Evolutionary conservation across 1,140 invertebrate genomes (phyloP), one percentile per base, ranked within the genome.

Genomic region (Drosophila fuyamai): DNA sequence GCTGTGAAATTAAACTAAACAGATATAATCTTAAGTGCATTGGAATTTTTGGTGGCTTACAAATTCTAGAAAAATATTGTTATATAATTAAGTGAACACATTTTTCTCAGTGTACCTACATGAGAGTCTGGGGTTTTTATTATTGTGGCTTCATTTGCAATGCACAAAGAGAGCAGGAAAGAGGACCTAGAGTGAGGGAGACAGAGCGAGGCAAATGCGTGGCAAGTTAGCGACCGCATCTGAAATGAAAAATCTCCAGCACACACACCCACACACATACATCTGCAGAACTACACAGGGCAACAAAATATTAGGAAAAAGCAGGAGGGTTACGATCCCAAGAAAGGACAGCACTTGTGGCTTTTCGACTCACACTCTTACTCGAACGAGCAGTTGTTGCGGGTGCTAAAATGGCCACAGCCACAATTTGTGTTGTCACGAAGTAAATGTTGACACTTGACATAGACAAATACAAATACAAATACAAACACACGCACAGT

Each of bases 401-500:
- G 81, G 76, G 67, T 81, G 68, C 74, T 48, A 70, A 89, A 82
- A 89, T 79, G 85, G 77, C 77, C 84, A 72, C 84, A 89, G 73
- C 82, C 79, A 89, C 84, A 89, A 84, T 89, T 89, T 89, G 84
- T 89, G 84, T 81, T 89, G 75, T 82, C 84, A 89, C 68, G 80
- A 72, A 89, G 84, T 89, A 89, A 89, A 89, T 89, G 84, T 89
- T 89, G 84, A 90, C 81, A 89, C 84, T 89, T 89, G 85, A 81
- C 85, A 84, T 78, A 81, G 85, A 89, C 84, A 89, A 90, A 89
- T 89, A 89, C 54, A 71, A 76, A 43, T 50, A 59, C 29, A 56
- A 27, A 46, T 13, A 38, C 16, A 9, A 43, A 48, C 40, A 51
- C 46, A 29, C 18, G 51, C 29, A 56, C 18, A 50, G 8, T 32